phyloP scores from a whole-genome alignment of 2,888 invertebrate genomes.

The Drosophila macrospina region DNA sequence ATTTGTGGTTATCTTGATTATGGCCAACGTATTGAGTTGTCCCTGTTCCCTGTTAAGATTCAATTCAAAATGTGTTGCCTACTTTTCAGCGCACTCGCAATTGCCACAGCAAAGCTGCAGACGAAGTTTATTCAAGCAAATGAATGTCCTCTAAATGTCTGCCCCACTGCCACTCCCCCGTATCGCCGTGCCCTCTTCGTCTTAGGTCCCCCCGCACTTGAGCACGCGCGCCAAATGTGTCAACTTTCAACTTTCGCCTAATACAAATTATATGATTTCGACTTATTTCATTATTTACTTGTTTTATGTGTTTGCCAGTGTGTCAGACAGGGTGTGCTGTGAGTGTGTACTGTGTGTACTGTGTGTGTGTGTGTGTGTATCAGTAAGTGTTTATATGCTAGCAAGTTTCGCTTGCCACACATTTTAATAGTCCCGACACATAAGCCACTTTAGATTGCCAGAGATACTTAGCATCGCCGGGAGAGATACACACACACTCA shows the following conservation, averaged over 20 bases:
- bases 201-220: conserved; percentile 47
- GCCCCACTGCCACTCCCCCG: neutral
- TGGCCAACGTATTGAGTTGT: neutral
- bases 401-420: conserved; percentile 46
- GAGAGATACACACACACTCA: conserved; percentile 1
- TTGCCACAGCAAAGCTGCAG: conserved; percentile 3
- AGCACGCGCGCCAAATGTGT: conserved; percentile 63
- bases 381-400: conserved; percentile 35
- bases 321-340: conserved; percentile 19
- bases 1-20: too few species aligned
- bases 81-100: conserved; percentile 21
- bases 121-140: conserved; percentile 52
- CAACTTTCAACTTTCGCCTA: conserved; percentile 70
- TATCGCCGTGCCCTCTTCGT: neutral
- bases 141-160: conserved; percentile 28
- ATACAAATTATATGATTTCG: conserved; percentile 76
- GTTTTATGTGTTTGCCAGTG: conserved; percentile 15
- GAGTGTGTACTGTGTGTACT: conserved; percentile 26
- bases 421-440: conserved; percentile 68
- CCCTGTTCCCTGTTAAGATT: conserved; percentile 5
- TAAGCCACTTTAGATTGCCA: conserved; percentile 66
- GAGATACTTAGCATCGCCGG: conserved; percentile 36
- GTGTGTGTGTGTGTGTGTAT: conserved; percentile 34
- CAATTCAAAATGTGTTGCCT: conserved; percentile 34
- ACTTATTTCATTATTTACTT: conserved; percentile 65